A percentile compares a stretch with the other conserved stretches of the same genome.
These are phyloP conservation scores for Siderastrea siderea DNA, from an alignment of 92 coral and sea anemone species.

Conservation along the genomic window DNA sequence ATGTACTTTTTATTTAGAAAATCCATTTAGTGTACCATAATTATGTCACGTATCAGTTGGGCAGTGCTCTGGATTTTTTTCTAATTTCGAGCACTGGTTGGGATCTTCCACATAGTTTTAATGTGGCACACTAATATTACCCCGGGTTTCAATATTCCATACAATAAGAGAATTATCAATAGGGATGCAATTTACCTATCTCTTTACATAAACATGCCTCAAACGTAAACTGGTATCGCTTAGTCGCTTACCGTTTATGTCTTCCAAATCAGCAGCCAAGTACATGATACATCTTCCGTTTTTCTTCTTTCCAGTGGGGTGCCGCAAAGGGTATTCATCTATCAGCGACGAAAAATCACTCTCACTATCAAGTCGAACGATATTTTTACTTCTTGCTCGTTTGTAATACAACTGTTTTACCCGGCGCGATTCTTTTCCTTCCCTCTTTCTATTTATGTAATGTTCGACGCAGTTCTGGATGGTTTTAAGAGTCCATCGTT, in stretches of 20 bases:
- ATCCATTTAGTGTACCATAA: no score
- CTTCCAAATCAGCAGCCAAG: neutral
- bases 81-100: no score
- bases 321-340: no score
- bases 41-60: no score
- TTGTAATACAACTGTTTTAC: constrained; percentile 42
- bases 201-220: neutral
- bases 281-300: no score
- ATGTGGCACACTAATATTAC: neutral
- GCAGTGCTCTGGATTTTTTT: no score
- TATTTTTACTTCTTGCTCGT: constrained; percentile 21
- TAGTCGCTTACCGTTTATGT: constrained; percentile 9
- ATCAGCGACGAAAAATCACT: no score
- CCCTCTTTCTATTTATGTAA: constrained; percentile 37
- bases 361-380: no score
- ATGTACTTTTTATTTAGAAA: no score
- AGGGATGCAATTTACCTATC: neutral
- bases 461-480: constrained; percentile 44
- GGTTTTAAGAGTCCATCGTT: constrained; percentile 45
- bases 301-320: no score
- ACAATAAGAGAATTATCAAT: neutral
- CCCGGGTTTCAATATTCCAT: neutral
- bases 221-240: neutral
- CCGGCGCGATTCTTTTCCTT: neutral
- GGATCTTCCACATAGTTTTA: neutral